Base-by-base conservation (phyloP, 37 sponge, comb jelly and placozoan species). In the Geodia barretti region DNA sequence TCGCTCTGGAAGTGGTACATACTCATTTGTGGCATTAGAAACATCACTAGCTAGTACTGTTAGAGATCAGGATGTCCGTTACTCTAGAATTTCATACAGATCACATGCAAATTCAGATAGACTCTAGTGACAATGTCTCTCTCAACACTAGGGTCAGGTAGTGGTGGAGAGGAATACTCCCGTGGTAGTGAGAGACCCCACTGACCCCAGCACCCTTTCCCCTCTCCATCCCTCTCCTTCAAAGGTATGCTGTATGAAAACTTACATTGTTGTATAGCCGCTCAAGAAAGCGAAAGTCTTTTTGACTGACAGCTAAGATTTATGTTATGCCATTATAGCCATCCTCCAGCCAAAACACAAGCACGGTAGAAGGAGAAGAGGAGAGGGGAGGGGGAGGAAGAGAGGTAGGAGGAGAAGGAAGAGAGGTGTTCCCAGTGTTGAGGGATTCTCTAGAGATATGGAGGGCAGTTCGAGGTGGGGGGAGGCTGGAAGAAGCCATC, bases 401-500 rank as follows among this genome's bases (percentile, higher is more conserved):
- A 9, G 26, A 35, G 19, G 2, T 1, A 14, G 21, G 9, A 47
- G 54, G 14, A 14, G 54, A 47, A 14, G 70, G 64, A 1, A n/a
- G 17, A 60, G n/a, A 66, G 25, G 64, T 84, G 2, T 61, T 78
- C 36, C 74, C 89, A 0, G 39, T 85, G 17, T 86, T 92, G 42
- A 88, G 93, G 93, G 89, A 92, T 41, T 42, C 93, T n/a, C 86
- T 92, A 39, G 93, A 92, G 31, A 43, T 85, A 24, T 88, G 89
- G 93, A 62, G 85, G 78, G 76, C 76, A 59, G 24, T 36, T 20
- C 39, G 64, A 14, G 74, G 73, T 34, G 76, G 84, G 38, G 58
- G 75, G 23, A 0, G 30, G 31, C 81, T 84, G 7, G 33, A 74
- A 29, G 80, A 84, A 29, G 84, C 90, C 60, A 74, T 89, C 0